phyloP scores from a whole-genome alignment of 2,113 vertebrate species.

The Archocentrus centrarchus region DNA sequence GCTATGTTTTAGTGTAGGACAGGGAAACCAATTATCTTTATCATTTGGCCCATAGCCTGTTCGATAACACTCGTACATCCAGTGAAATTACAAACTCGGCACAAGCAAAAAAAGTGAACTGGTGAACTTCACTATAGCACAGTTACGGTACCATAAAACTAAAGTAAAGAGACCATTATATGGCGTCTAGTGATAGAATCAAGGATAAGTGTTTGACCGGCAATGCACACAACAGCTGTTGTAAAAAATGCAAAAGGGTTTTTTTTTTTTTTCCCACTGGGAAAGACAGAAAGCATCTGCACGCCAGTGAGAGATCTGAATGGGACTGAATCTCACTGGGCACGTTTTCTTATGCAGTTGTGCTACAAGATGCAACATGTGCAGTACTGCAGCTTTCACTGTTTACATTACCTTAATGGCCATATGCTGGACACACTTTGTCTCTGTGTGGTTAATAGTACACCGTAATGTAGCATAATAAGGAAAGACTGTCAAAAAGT shows the following conservation, averaged over 20 bases:
- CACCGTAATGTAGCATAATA: conserved; percentile 53
- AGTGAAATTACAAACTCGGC: conserved; percentile 64
- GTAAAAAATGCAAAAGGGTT: conserved; percentile 25
- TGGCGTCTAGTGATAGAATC: conserved; percentile 24
- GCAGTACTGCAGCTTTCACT: conserved; percentile 9
- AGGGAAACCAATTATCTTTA: conserved; percentile 73
- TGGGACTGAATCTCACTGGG: conserved; percentile 20
- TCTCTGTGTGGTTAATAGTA: conserved; percentile 30
- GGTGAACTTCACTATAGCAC: conserved; percentile 48
- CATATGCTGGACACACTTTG: background rate
- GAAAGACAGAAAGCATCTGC: background rate
- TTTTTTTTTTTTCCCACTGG: background rate
- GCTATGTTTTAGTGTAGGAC: conserved; percentile 40
- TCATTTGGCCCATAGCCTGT: conserved; percentile 71
- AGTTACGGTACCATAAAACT: conserved; percentile 57
- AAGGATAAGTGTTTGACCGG: conserved; percentile 49
- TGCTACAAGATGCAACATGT: conserved; percentile 17
- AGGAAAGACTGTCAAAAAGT: conserved; percentile 70
- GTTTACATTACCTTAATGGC: conserved; percentile 27
- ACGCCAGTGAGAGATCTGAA: conserved; percentile 9
- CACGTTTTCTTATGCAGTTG: background rate
- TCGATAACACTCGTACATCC: conserved; percentile 67
- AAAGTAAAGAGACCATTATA: conserved; percentile 52
- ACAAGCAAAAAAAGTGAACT: conserved; percentile 51
- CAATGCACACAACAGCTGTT: conserved; percentile 48